Percentiles rank a stretch among this genome's conserved stretches.
Evolutionary conservation across 2,888 invertebrate genomes (phyloP).

Genomic region (Laspeyria flexula): DNA sequence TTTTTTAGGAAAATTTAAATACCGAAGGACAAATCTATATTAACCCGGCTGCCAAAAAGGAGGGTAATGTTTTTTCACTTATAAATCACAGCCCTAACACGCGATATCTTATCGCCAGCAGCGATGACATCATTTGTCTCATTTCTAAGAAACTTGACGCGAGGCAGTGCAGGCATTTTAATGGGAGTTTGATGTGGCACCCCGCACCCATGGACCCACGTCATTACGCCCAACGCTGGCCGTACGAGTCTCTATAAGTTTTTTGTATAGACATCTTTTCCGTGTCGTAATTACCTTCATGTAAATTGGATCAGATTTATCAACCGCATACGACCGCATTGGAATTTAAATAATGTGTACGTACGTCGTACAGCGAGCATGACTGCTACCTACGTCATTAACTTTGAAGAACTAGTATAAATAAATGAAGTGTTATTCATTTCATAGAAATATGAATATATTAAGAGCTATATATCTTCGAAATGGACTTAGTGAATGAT

Average conservation of each 20-base stretch:
- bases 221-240: slow-evolving; percentile 51
- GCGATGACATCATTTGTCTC: slow-evolving; percentile 52
- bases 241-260: slow-evolving; percentile 15
- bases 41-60: too few species aligned
- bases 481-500: neutral
- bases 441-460: slow-evolving; percentile 1
- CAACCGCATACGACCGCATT: slow-evolving; percentile 56
- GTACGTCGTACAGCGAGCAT: slow-evolving; percentile 20
- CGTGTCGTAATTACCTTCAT: slow-evolving; percentile 73
- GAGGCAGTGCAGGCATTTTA: slow-evolving; percentile 61
- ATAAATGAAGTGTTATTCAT: neutral
- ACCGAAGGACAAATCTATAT: too few species aligned
- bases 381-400: slow-evolving; percentile 18
- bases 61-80: slow-evolving; percentile 17
- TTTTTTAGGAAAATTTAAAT: too few species aligned
- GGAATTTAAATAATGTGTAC: slow-evolving; percentile 61
- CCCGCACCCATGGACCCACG: slow-evolving; percentile 54
- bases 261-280: slow-evolving; percentile 42
- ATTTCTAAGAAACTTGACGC: slow-evolving; percentile 48
- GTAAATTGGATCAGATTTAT: slow-evolving; percentile 80
- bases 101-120: slow-evolving; percentile 24
- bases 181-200: slow-evolving; percentile 70
- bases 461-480: neutral
- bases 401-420: slow-evolving; percentile 4
- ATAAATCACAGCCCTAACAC: slow-evolving; percentile 19